Percentiles rank a stretch among this genome's conserved stretches.
Conservation (phyloP, 2,888 invertebrate genomes). For the Biston stratarius region DNA sequence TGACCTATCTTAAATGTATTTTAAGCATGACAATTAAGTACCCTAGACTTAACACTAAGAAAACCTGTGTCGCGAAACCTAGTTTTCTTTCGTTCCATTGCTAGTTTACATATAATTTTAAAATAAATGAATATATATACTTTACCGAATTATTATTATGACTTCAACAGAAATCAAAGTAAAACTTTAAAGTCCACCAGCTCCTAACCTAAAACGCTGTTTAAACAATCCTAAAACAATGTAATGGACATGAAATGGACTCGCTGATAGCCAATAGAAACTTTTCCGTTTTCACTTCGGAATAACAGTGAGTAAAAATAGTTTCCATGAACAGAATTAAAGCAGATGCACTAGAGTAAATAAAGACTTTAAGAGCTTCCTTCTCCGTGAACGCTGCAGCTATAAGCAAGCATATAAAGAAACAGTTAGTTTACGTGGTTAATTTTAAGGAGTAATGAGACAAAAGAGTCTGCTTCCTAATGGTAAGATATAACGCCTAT, state of each 20-base stretch:
- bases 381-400: background rate
- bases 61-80: no score
- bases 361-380: slow-evolving; percentile 7
- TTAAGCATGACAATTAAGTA: no score
- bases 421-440: no score
- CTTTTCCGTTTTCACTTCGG: slow-evolving; percentile 52
- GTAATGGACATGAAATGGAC: slow-evolving; percentile 48
- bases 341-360: slow-evolving; percentile 37
- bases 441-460: no score
- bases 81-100: no score
- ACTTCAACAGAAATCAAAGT: background rate
- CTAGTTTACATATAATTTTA: no score
- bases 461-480: no score
- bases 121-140: no score
- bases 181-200: background rate
- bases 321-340: slow-evolving; percentile 34
- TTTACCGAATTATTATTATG: background rate
- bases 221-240: slow-evolving; percentile 43
- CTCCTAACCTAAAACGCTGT: slow-evolving; percentile 32
- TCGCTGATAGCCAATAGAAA: slow-evolving; percentile 46
- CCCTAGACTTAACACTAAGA: no score
- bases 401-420: background rate
- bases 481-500: no score
- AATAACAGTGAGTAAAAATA: slow-evolving; percentile 52
- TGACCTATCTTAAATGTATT: no score